Evolutionary conservation across 53 echinoderm and acorn worm species (phyloP).

Genomic region (Crossaster papposus): DNA sequence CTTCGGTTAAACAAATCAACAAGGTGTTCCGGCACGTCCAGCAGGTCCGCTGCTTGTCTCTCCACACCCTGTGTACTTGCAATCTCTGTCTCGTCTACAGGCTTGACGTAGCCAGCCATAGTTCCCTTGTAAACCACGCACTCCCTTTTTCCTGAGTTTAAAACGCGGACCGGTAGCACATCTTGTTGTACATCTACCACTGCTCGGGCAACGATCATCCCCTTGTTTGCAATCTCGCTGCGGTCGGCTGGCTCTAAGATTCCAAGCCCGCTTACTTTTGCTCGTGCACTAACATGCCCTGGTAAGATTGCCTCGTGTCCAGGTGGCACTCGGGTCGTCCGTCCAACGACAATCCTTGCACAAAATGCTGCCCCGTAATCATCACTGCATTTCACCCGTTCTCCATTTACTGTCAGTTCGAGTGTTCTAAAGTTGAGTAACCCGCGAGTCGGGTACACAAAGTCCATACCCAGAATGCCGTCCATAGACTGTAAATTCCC

Average conservation of each 20-base stretch:
- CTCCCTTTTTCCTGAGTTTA: conserved; percentile 53
- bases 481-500: conserved; percentile 10
- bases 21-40: no score
- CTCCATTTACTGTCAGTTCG: conserved; percentile 35
- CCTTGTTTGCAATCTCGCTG: conserved; percentile 32
- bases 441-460: conserved; percentile 19
- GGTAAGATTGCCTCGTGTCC: conserved; percentile 50
- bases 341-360: no score
- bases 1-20: conserved; percentile 38
- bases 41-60: neutral
- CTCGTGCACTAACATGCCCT: conserved; percentile 10
- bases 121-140: conserved; percentile 43
- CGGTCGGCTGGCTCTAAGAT: conserved; percentile 45
- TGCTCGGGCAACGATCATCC: conserved; percentile 50
- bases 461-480: conserved; percentile 58
- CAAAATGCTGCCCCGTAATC: no score
- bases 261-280: neutral
- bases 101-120: conserved; percentile 52
- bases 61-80: neutral
- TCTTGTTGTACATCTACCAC: conserved; percentile 14
- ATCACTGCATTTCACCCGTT: conserved; percentile 33
- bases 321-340: conserved; percentile 38
- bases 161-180: conserved; percentile 48
- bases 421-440: conserved; percentile 1
- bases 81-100: conserved; percentile 39